Base-by-base conservation (phyloP, 1,140 invertebrate species). In the Pentalonia nigronervosa region DNA sequence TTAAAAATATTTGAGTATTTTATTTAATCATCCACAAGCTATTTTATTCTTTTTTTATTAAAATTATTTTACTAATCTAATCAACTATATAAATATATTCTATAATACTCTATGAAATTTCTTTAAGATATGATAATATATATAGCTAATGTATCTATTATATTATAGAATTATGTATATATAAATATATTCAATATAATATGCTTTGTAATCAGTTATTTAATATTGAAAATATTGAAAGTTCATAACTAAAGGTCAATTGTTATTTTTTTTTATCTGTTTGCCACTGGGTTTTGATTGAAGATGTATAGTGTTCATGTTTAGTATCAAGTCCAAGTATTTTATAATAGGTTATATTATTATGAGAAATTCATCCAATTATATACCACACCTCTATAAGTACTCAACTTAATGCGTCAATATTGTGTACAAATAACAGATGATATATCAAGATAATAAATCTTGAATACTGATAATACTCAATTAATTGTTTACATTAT, bases 311-410 rank as follows among this genome's bases (percentile, higher is more conserved):
- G n/a, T n/a, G 30, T n/a, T 76, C n/a, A 4, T 76, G 60, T 76
- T 0, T 9, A 23, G 6, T n/a, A 76, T n/a, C n/a, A 76, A n/a
- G 17, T 76, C 60, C 17, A 76, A n/a, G n/a, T 76, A 53, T 53
- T 53, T 53, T 53, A 7, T 53, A 84, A 84, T 88, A 34, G n/a
- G 20, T 50, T 50, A 47, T 47, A 50, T 50, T n/a, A 23, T 88
- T 20, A 88, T 88, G n/a, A 21, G 30, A 48, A 89, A 89, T 56
- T 6, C 30, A 89, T 89, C 2, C 8, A 89, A 89, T 56, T 25
- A 56, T 89, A 41, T 56, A 56, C 50, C 88, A 89, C 88, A 21
- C 88, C 88, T 56, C 20, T 56, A 41, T 89, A 34, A 89, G n/a
- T 89, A 56, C 88, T 89, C 11, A 0, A 89, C n/a, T 89, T 25